Evolutionary conservation across 2,888 invertebrate genomes (phyloP).

Genomic region (Synergus gifuensis): DNA sequence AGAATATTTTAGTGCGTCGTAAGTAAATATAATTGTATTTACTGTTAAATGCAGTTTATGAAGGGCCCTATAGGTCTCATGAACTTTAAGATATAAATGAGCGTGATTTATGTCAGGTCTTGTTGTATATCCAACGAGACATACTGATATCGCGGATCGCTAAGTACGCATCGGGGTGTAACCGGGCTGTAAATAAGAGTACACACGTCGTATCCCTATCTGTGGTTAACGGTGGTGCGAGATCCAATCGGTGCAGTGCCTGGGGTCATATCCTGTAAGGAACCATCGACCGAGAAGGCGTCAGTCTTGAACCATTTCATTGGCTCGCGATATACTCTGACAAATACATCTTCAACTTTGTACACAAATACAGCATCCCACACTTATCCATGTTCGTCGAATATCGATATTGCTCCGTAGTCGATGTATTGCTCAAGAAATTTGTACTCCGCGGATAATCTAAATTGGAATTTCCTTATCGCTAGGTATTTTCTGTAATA

Average conservation of each 20-base stretch:
- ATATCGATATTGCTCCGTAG: slow-evolving; percentile 37
- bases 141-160: slow-evolving; percentile 45
- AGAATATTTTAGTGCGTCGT: neutral
- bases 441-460: slow-evolving; percentile 24
- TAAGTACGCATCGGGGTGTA: slow-evolving; percentile 49
- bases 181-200: slow-evolving; percentile 40
- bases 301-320: slow-evolving; percentile 66
- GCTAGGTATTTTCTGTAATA: slow-evolving; percentile 35
- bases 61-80: neutral
- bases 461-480: slow-evolving; percentile 30
- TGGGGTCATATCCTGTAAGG: slow-evolving; percentile 54
- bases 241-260: slow-evolving; percentile 67
- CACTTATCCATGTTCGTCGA: neutral
- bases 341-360: slow-evolving; percentile 28
- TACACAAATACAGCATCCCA: neutral
- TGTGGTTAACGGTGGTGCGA: slow-evolving; percentile 57
- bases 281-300: slow-evolving; percentile 61
- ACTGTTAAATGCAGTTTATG: neutral
- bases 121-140: slow-evolving; percentile 29
- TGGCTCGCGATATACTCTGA: slow-evolving; percentile 55
- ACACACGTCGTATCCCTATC: slow-evolving; percentile 53
- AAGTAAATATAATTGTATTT: neutral
- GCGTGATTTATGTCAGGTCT: slow-evolving; percentile 14
- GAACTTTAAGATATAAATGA: neutral
- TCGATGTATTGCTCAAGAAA: slow-evolving; percentile 36